These are phyloP conservation scores for Hippoglossus stenolepis DNA, from an alignment of 2,113 vertebrate species.

Conservation along the genomic window DNA sequence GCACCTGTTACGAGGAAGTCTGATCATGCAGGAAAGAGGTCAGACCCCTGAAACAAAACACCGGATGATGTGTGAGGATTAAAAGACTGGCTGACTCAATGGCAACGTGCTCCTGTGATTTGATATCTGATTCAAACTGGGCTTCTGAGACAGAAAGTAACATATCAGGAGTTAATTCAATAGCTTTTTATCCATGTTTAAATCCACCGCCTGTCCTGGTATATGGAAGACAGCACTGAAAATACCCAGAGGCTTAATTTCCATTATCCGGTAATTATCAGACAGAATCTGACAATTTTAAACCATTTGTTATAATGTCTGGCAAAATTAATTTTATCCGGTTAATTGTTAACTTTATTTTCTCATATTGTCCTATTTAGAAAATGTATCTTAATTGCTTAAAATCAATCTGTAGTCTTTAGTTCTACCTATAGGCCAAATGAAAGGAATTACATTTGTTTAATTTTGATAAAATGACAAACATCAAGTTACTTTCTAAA, in stretches of 20 bases:
- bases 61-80: too few species aligned
- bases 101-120: neutral
- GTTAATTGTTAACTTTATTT: too few species aligned
- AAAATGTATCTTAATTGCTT: too few species aligned
- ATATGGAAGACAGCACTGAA: neutral
- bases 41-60: neutral
- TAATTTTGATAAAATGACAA: too few species aligned
- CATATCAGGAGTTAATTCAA: neutral
- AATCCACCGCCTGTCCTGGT: neutral
- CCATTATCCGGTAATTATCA: neutral
- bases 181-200: neutral
- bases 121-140: neutral
- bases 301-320: too few species aligned
- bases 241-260: neutral
- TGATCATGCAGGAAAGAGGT: neutral
- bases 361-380: too few species aligned
- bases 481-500: too few species aligned
- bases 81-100: neutral
- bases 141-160: slow-evolving; percentile 1
- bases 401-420: too few species aligned
- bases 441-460: too few species aligned
- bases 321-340: too few species aligned
- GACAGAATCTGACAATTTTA: neutral
- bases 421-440: too few species aligned
- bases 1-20: neutral